Base-by-base conservation (phyloP, 2,113 vertebrate species). In the Mionectes macconnelli region DNA sequence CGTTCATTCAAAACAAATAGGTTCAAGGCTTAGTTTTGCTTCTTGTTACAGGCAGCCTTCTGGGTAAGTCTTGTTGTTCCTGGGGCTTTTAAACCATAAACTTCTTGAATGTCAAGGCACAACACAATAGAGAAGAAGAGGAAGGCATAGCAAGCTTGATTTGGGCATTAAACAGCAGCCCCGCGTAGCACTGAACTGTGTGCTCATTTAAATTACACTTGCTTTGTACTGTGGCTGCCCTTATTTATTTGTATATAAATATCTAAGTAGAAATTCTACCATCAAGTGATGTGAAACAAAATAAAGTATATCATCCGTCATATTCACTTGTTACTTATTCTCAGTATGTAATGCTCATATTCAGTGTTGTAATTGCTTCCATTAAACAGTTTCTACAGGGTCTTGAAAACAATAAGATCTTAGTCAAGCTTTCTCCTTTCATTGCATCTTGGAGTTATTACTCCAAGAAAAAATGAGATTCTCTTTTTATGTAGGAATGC, bases 241-340 rank as follows among this genome's bases (percentile, higher is more conserved):
- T 96, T 96, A 93, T 90, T 92, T 94, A 86, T 89, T 95, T 94
- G 72, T 91, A 30, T 87, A 63, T 90, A 96, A 90, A 92, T 93
- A 96, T 85, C 89, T 52, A 67, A 93, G 64, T 64, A 93, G 93
- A 93, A 91, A 84, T 90, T 86, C 84, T 79, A 37, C 81, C 75
- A 52, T 73, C 57, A 59, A 92, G 77, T 60, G 90, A 79, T 87
- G 79, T 40, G 85, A 91, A 96, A 84, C 60, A 79, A 74, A 80
- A 62, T 93, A 82, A 96, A 94, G 57, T 82, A 50, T 72, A 90
- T 69, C 79, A 87, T 95, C 92, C 83, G 56, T 96, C 96, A 89
- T 89, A 94, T 81, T 89, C 94, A 95, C 93, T 97, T 96, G 94
- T 94, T 96, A 87, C 80, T 92, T 72, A 89, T 84, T 94, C 89